Evolutionary conservation across 2,888 invertebrate species (phyloP).

Genomic region (Yponomeuta evonymella): DNA sequence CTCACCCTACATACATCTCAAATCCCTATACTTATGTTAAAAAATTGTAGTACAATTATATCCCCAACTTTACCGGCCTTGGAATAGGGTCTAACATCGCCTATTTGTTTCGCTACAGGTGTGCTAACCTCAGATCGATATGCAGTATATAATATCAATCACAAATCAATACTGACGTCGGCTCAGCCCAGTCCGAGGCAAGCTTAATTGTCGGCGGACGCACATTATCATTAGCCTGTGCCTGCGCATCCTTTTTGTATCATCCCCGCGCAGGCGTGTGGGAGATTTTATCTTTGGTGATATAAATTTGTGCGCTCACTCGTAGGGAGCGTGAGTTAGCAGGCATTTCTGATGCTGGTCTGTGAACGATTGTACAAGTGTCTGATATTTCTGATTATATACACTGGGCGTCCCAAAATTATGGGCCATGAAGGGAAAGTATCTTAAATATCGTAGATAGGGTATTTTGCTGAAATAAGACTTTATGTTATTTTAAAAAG

Average conservation of each 20-base stretch:
- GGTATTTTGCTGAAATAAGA: no score
- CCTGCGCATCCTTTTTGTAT: conserved; percentile 23
- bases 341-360: conserved; percentile 12
- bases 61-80: background rate
- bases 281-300: conserved; percentile 43
- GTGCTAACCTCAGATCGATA: conserved; percentile 21
- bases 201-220: conserved; percentile 55
- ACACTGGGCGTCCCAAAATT: no score
- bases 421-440: no score
- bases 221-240: conserved; percentile 52
- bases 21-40: background rate
- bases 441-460: no score
- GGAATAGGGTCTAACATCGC: background rate
- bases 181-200: conserved; percentile 56
- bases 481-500: no score
- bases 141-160: conserved; percentile 60
- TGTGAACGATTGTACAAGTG: background rate
- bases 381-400: no score
- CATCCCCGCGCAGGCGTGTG: conserved; percentile 17
- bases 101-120: conserved; percentile 3
- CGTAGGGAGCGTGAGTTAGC: conserved; percentile 21
- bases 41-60: background rate
- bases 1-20: background rate
- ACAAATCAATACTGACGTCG: conserved; percentile 63
- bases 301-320: conserved; percentile 40